Evolutionary conservation across 1,140 invertebrate genomes (phyloP).

Genomic region (Drosophila erecta): DNA sequence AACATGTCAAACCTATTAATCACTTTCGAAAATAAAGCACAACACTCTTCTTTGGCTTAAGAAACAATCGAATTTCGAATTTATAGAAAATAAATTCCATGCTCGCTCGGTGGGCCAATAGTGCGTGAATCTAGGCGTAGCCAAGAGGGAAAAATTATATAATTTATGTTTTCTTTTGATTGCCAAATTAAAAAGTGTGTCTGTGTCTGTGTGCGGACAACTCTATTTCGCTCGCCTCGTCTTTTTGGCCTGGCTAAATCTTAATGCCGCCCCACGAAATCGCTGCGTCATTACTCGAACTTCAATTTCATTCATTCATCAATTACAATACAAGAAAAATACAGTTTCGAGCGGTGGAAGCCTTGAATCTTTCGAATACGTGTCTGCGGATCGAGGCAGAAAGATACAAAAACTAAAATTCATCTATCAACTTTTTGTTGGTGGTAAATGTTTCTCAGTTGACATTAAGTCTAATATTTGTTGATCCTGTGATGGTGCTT

Average conservation of each 20-base stretch:
- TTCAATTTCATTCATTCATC: constrained; percentile 83
- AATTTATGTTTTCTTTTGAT: constrained; percentile 80
- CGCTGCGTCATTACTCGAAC: constrained; percentile 80
- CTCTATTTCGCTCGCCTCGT: constrained; percentile 60
- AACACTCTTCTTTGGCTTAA: constrained; percentile 27
- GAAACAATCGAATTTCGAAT: constrained; percentile 18
- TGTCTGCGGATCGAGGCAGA: constrained; percentile 6
- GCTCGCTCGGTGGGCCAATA: constrained; percentile 43
- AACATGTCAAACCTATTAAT: constrained; percentile 82
- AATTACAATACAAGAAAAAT: constrained; percentile 79
- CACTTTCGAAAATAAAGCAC: constrained; percentile 66
- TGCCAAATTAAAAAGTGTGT: constrained; percentile 77
- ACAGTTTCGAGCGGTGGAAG: constrained; percentile 62
- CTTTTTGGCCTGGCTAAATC: constrained; percentile 38
- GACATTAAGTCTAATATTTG: constrained; percentile 73
- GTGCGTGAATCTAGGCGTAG: constrained; percentile 76
- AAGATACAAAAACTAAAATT: constrained; percentile 36
- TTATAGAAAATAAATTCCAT: constrained; percentile 32
- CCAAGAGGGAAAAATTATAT: constrained; percentile 64
- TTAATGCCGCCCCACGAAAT: constrained; percentile 36
- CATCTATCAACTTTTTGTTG: constrained; percentile 34
- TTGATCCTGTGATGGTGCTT: constrained; percentile 63
- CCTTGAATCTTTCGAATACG: constrained; percentile 70
- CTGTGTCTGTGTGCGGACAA: constrained; percentile 45
- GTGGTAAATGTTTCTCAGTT: constrained; percentile 45